Percentiles rank a stretch among this genome's conserved stretches.
phyloP scores from a whole-genome alignment of 2,888 invertebrate genomes.

The Lamellibrachia columna region DNA sequence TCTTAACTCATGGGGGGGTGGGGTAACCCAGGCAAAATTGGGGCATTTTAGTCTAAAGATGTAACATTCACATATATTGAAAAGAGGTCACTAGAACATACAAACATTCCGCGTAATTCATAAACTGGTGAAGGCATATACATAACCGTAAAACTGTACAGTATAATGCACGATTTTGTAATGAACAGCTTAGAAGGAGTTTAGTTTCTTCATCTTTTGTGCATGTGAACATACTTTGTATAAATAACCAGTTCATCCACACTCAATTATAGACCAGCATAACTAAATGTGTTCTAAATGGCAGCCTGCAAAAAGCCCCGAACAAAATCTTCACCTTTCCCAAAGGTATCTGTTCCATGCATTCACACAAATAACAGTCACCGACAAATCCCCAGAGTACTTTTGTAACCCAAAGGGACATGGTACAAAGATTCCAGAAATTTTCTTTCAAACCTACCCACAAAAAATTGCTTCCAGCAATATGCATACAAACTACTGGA shows the following conservation, averaged over 20 bases:
- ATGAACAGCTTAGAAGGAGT: not conserved
- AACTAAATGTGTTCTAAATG: not conserved
- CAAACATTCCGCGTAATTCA: not conserved
- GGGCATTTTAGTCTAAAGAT: too few species aligned
- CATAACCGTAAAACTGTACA: too few species aligned
- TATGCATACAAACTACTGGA: not conserved
- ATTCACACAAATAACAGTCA: too few species aligned
- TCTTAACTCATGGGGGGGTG: too few species aligned
- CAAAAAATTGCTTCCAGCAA: not conserved
- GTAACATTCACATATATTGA: not conserved
- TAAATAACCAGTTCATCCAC: not conserved
- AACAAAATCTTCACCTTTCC: not conserved
- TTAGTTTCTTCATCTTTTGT: not conserved
- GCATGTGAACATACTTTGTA: not conserved
- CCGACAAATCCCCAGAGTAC: not conserved
- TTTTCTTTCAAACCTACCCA: not conserved
- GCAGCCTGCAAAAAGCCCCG: not conserved
- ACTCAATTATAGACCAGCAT: not conserved
- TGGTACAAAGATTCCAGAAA: not conserved
- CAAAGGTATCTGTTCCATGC: not conserved
- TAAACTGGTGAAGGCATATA: too few species aligned
- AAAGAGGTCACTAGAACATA: not conserved
- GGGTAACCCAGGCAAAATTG: not conserved
- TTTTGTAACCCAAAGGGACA: not conserved
- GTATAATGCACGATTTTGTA: not conserved